Base-by-base conservation (phyloP, 30 jellyfish, hydroid and myxozoan genomes). In the Hydractinia echinata region DNA sequence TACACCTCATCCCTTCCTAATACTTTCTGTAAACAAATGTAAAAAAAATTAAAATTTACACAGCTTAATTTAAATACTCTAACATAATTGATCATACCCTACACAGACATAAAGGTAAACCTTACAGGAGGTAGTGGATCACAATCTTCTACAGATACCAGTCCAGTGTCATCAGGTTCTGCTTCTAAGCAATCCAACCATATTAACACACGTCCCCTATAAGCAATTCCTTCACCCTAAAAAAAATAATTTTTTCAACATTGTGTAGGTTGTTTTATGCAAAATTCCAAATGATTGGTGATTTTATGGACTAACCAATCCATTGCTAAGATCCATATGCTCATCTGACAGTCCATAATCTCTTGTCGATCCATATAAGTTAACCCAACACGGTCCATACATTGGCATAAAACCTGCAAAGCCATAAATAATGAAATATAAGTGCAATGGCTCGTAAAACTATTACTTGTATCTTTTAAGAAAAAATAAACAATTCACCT, bases 151-250 rank as follows among this genome's bases (percentile, higher is more conserved):
- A 72, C 77, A 13, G 85, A 91, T 6, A 91, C 95, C 48, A 62
- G 73, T 10, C 98, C 98, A 21, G 96, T 91, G 79, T 86, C 96
- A 21, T 82, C 93, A 1, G 94, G 92, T 73, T 91, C 98, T 53
- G 86, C 92, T 86, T 91, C 98, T 20, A 56, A 49, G 15, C 95
- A 82, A 52, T 79, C 87, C 48, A 91, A 60, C 79, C 91, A 95
- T 20, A 91, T 48, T 13, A 91, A 84, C 10, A 91, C 60, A 6
- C 96, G 72, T 11, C 98, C 98, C n/a, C 98, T 89, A 61, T 91
- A 91, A 6, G 98, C 80, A 66, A 91, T 83, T 4, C 98, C 98
- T 82, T 91, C 98, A 15, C 98, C 98, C 98, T 91, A 61, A 21
- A 6, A 74, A 48, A 44, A 64, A 64, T n/a, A 64, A 64, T n/a